Evolutionary conservation across 92 coral and sea anemone genomes (phyloP).

Genomic region (Epizoanthus illoricatus): DNA sequence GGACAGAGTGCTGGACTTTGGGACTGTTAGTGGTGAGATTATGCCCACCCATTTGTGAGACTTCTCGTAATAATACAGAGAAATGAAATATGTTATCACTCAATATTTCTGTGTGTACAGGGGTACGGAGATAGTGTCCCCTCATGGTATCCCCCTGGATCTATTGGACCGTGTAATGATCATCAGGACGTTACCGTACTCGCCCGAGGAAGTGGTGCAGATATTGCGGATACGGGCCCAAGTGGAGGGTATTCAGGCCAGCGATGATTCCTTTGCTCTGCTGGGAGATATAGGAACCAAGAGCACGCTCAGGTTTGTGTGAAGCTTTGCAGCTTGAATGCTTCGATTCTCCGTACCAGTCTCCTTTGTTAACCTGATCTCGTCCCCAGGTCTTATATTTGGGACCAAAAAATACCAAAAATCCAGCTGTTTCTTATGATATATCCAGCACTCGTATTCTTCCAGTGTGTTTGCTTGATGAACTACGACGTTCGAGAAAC

Average conservation of each 20-base stretch:
- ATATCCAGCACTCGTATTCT: neutral
- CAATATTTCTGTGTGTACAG: conserved; percentile 37
- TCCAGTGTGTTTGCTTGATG: neutral
- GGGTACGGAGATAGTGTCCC: conserved; percentile 92
- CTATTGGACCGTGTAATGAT: conserved; percentile 97
- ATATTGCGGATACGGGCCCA: conserved; percentile 94
- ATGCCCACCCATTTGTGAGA: too few species aligned
- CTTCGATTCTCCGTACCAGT: neutral
- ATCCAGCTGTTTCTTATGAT: too few species aligned
- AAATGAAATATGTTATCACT: too few species aligned
- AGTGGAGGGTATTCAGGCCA: conserved; percentile 89
- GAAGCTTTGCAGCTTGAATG: neutral
- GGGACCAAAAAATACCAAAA: too few species aligned
- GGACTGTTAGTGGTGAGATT: too few species aligned
- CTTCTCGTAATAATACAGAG: too few species aligned
- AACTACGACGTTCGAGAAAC: too few species aligned
- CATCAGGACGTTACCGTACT: conserved; percentile 91
- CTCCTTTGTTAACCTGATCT: too few species aligned
- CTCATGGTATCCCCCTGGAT: conserved; percentile 98
- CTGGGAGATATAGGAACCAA: conserved; percentile 97
- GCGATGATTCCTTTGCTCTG: conserved; percentile 83
- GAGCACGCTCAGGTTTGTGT: conserved; percentile 81
- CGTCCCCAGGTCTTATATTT: too few species aligned
- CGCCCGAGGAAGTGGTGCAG: conserved; percentile 94
- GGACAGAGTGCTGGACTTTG: too few species aligned